Evolutionary conservation across 2,797 vertebrate genomes (phyloP).

Genomic region (Spea hammondii): DNA sequence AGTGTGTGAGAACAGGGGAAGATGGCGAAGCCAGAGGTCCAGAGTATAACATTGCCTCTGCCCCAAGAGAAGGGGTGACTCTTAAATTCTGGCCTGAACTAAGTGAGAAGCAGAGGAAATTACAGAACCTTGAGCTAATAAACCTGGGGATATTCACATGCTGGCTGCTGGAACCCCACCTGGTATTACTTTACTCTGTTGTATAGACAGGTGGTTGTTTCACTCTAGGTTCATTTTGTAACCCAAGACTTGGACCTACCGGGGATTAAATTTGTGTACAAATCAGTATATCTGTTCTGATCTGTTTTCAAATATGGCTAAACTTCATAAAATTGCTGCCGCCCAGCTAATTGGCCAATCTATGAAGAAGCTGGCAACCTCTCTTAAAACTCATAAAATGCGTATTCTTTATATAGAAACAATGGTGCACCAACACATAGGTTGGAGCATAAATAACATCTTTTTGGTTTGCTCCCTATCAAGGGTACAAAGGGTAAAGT

Average conservation of each 20-base stretch:
- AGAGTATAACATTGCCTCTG: conserved; percentile 23
- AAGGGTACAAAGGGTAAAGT: too few species aligned
- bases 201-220: conserved; percentile 45
- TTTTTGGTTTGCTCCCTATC: too few species aligned
- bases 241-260: conserved; percentile 12
- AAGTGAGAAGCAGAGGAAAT: conserved; percentile 42
- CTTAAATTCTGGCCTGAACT: conserved; percentile 35
- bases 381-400: too few species aligned
- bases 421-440: too few species aligned
- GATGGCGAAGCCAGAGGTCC: conserved; percentile 45
- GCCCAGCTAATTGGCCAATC: too few species aligned
- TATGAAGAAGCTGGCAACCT: too few species aligned
- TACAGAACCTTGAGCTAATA: conserved; percentile 44
- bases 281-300: too few species aligned
- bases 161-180: conserved; percentile 37
- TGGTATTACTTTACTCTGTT: conserved; percentile 49
- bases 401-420: too few species aligned
- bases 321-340: too few species aligned
- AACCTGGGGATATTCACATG: conserved; percentile 43
- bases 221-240: conserved; percentile 28
- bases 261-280: conserved; percentile 9
- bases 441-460: too few species aligned
- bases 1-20: conserved; percentile 56
- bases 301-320: too few species aligned
- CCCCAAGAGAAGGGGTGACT: conserved; percentile 36